Conservation (phyloP, 1,140 invertebrate genomes). For the Coelopa frigida region DNA sequence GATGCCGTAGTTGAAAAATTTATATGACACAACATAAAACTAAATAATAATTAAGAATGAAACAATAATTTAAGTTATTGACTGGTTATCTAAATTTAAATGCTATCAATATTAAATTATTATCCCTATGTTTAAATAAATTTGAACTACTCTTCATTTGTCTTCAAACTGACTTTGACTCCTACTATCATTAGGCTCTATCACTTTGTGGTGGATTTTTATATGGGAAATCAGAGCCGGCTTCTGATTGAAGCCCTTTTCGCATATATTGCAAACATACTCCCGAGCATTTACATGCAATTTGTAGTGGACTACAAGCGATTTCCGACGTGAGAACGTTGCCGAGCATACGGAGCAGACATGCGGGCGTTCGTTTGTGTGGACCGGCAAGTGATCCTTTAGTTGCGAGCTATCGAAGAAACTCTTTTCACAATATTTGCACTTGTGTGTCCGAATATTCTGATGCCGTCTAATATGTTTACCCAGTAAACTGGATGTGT, state of each 20-base stretch:
- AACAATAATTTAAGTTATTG: no score
- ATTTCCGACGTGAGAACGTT: slow-evolving; percentile 76
- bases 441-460: slow-evolving; percentile 25
- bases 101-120: no score
- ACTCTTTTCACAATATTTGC: slow-evolving; percentile 24
- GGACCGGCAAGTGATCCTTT: slow-evolving; percentile 57
- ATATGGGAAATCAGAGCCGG: slow-evolving; percentile 11
- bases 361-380: slow-evolving; percentile 71
- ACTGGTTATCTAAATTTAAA: no score
- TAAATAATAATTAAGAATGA: no score
- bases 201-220: slow-evolving; percentile 7
- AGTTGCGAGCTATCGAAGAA: slow-evolving; percentile 35
- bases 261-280: slow-evolving; percentile 56
- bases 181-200: no score
- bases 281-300: slow-evolving; percentile 76
- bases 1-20: no score
- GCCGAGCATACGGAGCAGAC: slow-evolving; percentile 64
- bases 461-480: slow-evolving; percentile 6
- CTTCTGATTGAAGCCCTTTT: slow-evolving; percentile 10
- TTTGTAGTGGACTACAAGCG: slow-evolving; percentile 73
- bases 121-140: no score
- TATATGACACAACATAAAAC: no score
- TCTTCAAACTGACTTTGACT: no score
- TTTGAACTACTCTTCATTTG: no score
- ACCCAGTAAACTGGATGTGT: not conserved